Conservation (phyloP, 2,888 invertebrate species). For the Trachelus tabidus region DNA sequence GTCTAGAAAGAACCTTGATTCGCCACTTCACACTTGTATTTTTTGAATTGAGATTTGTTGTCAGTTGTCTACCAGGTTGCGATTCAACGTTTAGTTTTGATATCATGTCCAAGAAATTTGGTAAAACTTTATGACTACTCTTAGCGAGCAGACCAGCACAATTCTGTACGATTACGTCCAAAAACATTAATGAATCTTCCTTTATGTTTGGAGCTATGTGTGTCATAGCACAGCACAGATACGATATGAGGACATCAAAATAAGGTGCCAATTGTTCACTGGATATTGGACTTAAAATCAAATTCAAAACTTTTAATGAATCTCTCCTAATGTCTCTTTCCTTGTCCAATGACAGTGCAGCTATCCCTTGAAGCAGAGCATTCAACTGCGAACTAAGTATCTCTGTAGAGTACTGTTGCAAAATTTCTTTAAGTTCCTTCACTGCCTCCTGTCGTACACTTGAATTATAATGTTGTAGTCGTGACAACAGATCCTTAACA, state of each 20-base stretch:
- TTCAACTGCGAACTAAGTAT: conserved; percentile 73
- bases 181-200: conserved; percentile 82
- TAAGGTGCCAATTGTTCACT: conserved; percentile 75
- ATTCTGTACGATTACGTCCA: conserved; percentile 80
- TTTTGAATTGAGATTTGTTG: conserved; percentile 77
- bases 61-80: conserved; percentile 76
- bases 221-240: conserved; percentile 90
- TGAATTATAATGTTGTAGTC: conserved; percentile 81
- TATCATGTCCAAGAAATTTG: conserved; percentile 86
- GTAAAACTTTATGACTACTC: conserved; percentile 78
- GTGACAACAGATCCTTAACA: conserved; percentile 77
- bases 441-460: conserved; percentile 76
- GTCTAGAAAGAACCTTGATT: conserved; percentile 77
- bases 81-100: conserved; percentile 77
- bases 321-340: conserved; percentile 74
- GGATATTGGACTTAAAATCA: conserved; percentile 66
- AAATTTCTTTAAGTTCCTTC: conserved; percentile 72
- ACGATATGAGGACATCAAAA: conserved; percentile 81
- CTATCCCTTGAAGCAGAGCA: conserved; percentile 75
- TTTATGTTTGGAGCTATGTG: conserved; percentile 85
- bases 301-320: conserved; percentile 70
- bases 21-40: conserved; percentile 84
- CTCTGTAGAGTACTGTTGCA: conserved; percentile 66
- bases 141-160: conserved; percentile 75
- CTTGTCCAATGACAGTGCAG: conserved; percentile 78